Percentiles rank a stretch among this genome's conserved stretches.
Conservation (phyloP, 2,888 invertebrate genomes). For the Drosophila conformis region DNA sequence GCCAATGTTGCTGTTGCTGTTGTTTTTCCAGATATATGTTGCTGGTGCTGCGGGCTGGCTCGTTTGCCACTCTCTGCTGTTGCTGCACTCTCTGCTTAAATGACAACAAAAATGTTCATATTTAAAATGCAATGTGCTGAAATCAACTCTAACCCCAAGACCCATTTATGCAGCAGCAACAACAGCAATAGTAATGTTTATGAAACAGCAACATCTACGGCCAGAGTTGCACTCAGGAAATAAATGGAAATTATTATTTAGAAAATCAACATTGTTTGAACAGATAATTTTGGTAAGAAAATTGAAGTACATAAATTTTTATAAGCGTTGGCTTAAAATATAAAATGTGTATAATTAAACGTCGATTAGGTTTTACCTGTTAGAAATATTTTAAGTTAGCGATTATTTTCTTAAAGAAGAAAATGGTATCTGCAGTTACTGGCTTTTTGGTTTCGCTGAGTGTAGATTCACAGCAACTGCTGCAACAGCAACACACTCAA, state of each 20-base stretch:
- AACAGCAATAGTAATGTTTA: constrained; percentile 41
- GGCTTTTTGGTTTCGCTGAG: not conserved
- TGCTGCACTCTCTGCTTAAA: constrained; percentile 12
- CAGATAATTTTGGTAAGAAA: not conserved
- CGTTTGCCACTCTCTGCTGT: constrained; percentile 11
- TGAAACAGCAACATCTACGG: constrained; percentile 31
- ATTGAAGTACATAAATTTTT: not conserved
- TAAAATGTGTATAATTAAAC: not conserved
- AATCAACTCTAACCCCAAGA: constrained; percentile 75
- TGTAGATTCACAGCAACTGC: constrained; percentile 33
- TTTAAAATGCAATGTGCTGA: constrained; percentile 61
- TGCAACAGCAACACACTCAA: constrained; percentile 30
- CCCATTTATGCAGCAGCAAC: constrained; percentile 53
- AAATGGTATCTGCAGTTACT: no score
- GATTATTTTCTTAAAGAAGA: not conserved
- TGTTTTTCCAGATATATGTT: constrained; percentile 2
- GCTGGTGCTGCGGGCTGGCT: constrained; percentile 42
- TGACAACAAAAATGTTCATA: constrained; percentile 57
- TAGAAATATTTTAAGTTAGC: not conserved
- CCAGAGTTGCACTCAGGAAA: constrained; percentile 7
- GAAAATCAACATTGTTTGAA: not conserved
- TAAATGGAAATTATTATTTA: not conserved
- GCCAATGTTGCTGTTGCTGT: constrained; percentile 23
- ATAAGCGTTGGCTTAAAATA: not conserved
- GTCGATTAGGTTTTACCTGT: not conserved